These are phyloP conservation scores for Plagodis pulveraria DNA, from an alignment of 2,888 invertebrate genomes.

Conservation along the genomic window DNA sequence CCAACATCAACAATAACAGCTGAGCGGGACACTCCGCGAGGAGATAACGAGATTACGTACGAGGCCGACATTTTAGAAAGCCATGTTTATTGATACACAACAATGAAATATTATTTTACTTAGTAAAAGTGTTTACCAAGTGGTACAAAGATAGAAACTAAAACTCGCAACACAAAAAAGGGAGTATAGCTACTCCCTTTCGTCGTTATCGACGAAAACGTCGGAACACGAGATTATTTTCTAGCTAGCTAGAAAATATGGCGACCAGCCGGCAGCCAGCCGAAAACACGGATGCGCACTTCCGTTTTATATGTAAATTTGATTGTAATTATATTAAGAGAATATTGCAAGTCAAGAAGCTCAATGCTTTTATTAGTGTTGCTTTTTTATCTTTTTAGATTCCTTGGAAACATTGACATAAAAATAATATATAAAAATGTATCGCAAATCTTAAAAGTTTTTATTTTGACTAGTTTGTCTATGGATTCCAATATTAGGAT, in stretches of 20 bases:
- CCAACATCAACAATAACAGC: constrained; percentile 82
- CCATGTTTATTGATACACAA: constrained; percentile 88
- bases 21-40: constrained; percentile 88
- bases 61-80: constrained; percentile 92
- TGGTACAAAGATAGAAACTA: constrained; percentile 60
- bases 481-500: too few relatives aligned
- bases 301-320: constrained; percentile 52
- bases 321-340: neutral
- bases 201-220: constrained; percentile 88
- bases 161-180: constrained; percentile 73
- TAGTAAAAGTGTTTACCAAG: constrained; percentile 61
- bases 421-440: too few relatives aligned
- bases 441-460: too few relatives aligned
- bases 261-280: constrained; percentile 86
- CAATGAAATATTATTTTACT: constrained; percentile 78
- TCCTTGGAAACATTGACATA: too few relatives aligned
- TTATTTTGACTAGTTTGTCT: too few relatives aligned
- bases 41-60: constrained; percentile 88
- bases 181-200: constrained; percentile 88
- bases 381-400: constrained; percentile 5
- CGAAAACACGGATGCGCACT: constrained; percentile 74
- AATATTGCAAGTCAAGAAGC: constrained; percentile 14
- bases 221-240: constrained; percentile 72
- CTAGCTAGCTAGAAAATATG: constrained; percentile 87
- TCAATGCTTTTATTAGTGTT: constrained; percentile 8